These are phyloP conservation scores for Plebejus argus DNA, from an alignment of 2,888 invertebrate species.

Conservation along the genomic window DNA sequence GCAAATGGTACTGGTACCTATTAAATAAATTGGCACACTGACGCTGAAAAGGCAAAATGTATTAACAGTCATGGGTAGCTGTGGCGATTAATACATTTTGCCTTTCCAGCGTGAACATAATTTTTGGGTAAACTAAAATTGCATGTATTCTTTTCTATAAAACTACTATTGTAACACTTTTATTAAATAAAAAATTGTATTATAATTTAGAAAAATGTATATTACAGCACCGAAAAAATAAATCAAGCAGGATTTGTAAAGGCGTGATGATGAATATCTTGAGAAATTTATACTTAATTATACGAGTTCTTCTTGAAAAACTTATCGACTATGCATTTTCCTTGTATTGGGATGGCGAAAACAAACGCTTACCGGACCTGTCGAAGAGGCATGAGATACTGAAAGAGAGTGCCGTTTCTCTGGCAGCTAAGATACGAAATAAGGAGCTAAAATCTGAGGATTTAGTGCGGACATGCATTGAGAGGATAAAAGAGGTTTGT, in stretches of 20 bases:
- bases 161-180: not conserved
- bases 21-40: not conserved
- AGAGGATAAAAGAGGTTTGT: constrained; percentile 86
- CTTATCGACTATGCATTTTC: constrained; percentile 63
- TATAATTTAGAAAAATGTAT: not conserved
- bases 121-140: not conserved
- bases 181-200: not conserved
- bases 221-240: constrained; percentile 55
- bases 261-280: constrained; percentile 61
- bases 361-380: constrained; percentile 59
- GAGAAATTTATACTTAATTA: constrained; percentile 56
- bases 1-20: not conserved
- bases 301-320: constrained; percentile 61
- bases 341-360: constrained; percentile 59
- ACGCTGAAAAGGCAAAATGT: too few relatives aligned
- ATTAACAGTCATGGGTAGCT: too few relatives aligned
- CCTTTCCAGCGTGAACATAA: too few relatives aligned
- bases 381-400: constrained; percentile 60
- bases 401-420: constrained; percentile 82
- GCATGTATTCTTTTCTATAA: not conserved
- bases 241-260: constrained; percentile 61
- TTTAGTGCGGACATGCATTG: constrained; percentile 87
- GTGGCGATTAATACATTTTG: too few relatives aligned
- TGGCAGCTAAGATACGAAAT: constrained; percentile 84
- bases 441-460: constrained; percentile 84